A percentile compares a stretch with the other conserved stretches of the same genome.
These are phyloP conservation scores for Trogon surrucura DNA, from an alignment of 2,113 vertebrate species.

Conservation along the genomic window DNA sequence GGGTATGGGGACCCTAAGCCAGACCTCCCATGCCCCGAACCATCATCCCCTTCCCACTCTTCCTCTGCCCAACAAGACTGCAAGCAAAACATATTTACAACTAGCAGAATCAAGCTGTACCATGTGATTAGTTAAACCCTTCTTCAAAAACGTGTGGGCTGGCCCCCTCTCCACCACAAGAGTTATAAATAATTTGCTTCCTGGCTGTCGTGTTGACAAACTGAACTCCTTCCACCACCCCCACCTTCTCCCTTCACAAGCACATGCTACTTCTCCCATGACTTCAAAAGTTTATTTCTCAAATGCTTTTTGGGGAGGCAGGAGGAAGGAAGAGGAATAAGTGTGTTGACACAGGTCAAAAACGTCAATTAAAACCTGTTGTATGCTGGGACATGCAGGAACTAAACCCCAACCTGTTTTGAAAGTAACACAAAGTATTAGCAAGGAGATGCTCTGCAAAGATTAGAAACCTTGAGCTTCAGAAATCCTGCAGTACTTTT, in stretches of 20 bases:
- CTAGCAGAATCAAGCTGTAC: neutral
- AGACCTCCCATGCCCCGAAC: neutral
- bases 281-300: constrained; percentile 14
- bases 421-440: neutral
- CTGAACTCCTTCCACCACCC: constrained; percentile 52
- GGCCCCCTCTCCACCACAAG: constrained; percentile 36
- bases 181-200: constrained; percentile 44
- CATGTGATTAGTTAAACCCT: neutral
- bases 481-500: neutral
- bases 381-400: neutral
- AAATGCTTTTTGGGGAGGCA: neutral
- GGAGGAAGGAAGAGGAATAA: neutral
- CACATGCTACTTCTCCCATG: neutral
- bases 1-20: rapidly evolving
- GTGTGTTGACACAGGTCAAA: neutral
- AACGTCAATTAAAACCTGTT: neutral
- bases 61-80: neutral
- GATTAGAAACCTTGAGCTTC: neutral
- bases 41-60: neutral
- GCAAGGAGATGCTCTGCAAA: neutral
- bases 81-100: neutral
- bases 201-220: constrained; percentile 62
- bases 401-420: neutral
- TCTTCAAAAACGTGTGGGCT: constrained; percentile 32
- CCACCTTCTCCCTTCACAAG: constrained; percentile 33